Evolutionary conservation across 1,140 invertebrate genomes (phyloP), one percentile per base, ranked within the genome.

Genomic region (Drosophila pseudoananassae): DNA sequence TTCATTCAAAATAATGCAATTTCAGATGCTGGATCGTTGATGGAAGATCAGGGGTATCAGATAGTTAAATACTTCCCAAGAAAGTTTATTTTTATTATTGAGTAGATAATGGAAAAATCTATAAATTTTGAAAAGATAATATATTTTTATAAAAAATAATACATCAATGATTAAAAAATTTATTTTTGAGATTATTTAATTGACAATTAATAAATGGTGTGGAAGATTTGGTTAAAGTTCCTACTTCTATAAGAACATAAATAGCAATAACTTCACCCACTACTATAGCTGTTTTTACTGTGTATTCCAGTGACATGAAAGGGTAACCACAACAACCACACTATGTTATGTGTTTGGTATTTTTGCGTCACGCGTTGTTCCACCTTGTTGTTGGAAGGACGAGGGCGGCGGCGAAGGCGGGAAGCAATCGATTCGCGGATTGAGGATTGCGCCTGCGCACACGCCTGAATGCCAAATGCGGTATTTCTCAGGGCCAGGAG

Each of bases 351-450:
- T 88, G 75, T 72, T 77, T 88, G 78, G 83, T 88, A 87, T 88
- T 87, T 87, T 76, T 83, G 84, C 83, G 83, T 88, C 83, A 88
- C 83, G 83, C 78, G 78, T 83, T 87, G 71, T 76, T 83, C 75
- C 76, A 76, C 54, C 57, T 83, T 68, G 73, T 77, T 69, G 25
- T 36, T 75, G 49, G 58, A 58, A 50, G 46, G 60, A 31, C 38
- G 60, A 53, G 20, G 49, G 29, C 9, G 9, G 20, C 29, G 49
- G 40, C 9, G 9, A 27, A 36, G 29, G 27, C 33, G 63, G 59
- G n/a, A 29, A 31, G 6, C 60, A 69, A 69, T 69, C 66, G 66
- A 70, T 56, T 56, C 66, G 63, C 27, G 33, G 33, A 36, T 36
- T 36, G 33, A n/a, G 70, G 54, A 76, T 64, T 78, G 83, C 83